A percentile compares a stretch with the other conserved stretches of the same genome.
phyloP scores from a whole-genome alignment of 2,113 vertebrate genomes.

The Ahaetulla prasina region DNA sequence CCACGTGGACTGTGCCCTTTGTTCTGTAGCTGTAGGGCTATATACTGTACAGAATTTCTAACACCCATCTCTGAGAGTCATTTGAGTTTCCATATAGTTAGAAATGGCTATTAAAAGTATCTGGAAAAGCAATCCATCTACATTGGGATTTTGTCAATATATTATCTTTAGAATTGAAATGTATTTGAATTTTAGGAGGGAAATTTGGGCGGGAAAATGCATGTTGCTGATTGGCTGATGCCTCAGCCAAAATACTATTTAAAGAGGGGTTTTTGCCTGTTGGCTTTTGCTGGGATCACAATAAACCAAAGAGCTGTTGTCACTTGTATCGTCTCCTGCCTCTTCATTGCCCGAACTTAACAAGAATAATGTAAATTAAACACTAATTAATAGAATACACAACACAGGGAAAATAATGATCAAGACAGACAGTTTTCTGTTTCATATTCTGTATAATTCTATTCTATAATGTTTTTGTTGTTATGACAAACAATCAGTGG shows the following conservation, averaged over 20 bases:
- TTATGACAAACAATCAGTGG: constrained; percentile 57
- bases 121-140: background rate
- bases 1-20: background rate
- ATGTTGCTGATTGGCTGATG: no score
- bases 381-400: background rate
- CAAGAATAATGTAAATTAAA: constrained; percentile 1
- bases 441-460: constrained; percentile 5
- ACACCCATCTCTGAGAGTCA: background rate
- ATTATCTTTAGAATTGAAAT: background rate
- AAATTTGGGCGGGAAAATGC: no score
- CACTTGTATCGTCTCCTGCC: no score
- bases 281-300: no score
- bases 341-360: no score
- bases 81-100: background rate
- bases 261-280: no score
- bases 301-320: no score
- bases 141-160: background rate
- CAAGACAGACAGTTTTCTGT: background rate
- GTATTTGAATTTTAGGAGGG: no score
- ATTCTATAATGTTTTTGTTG: constrained; percentile 43
- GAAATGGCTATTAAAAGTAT: background rate
- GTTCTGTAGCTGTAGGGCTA: background rate
- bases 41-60: background rate
- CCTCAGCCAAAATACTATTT: no score
- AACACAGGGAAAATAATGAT: background rate